Evolutionary conservation across 1,140 invertebrate species (phyloP).

Genomic region (Panagrolaimus sp.): DNA sequence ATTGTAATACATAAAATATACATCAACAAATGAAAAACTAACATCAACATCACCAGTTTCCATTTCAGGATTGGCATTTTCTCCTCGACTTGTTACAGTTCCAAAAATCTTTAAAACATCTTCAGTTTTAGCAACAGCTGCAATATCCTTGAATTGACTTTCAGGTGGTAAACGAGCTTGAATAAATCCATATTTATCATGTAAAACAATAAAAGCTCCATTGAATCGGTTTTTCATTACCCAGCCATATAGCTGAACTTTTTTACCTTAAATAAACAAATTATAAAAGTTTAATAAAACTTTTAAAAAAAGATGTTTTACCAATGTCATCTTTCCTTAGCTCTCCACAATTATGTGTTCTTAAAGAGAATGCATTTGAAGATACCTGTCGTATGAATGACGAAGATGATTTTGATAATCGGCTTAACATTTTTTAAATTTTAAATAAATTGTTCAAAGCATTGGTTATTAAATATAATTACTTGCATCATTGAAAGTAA

Average conservation of each 20-base stretch:
- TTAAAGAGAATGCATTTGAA: constrained; percentile 20
- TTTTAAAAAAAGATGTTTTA: constrained; percentile 29
- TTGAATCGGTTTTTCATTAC: constrained; percentile 32
- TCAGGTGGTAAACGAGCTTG: constrained; percentile 18
- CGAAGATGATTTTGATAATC: no score
- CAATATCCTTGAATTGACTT: constrained; percentile 26
- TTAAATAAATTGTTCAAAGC: no score
- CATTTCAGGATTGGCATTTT: constrained; percentile 36
- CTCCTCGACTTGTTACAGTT: constrained; percentile 32
- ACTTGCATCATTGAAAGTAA: no score
- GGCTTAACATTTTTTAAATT: no score
- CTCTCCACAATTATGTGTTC: constrained; percentile 47
- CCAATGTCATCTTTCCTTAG: constrained; percentile 26
- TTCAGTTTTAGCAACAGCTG: not conserved
- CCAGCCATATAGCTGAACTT: constrained; percentile 46
- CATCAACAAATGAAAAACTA: no score
- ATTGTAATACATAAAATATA: no score
- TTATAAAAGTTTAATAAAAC: not conserved
- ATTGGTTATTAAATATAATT: no score
- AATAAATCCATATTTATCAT: constrained; percentile 23
- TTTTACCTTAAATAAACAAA: constrained; percentile 23
- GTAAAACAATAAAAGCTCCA: constrained; percentile 30
- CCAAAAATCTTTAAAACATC: constrained; percentile 28
- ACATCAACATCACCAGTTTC: constrained; percentile 44
- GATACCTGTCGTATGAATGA: no score